A percentile compares a stretch with the other conserved stretches of the same genome.
Conservation (phyloP, 2,797 vertebrate genomes). For the Liparis tanakae region DNA sequence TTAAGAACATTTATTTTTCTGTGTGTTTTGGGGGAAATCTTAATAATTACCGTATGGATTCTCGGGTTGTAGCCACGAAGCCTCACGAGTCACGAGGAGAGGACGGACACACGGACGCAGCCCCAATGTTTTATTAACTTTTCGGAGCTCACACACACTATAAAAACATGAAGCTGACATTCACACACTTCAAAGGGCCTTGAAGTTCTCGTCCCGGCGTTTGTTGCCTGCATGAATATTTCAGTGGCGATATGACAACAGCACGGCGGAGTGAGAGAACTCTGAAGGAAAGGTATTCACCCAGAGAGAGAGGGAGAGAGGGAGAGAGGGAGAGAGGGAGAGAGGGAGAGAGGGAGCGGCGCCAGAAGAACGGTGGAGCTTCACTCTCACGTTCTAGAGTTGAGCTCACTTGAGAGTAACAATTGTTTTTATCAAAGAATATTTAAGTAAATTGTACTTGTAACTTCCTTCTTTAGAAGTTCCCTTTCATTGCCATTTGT, state of each 20-base stretch:
- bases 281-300: not conserved
- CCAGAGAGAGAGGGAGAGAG: no score
- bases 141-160: not conserved
- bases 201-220: not conserved
- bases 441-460: no score
- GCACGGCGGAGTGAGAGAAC: not conserved
- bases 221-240: slow-evolving; percentile 14
- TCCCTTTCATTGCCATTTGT: no score
- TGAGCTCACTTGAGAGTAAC: not conserved
- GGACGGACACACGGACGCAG: not conserved
- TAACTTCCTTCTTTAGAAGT: no score
- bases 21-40: no score
- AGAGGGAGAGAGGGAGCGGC: no score
- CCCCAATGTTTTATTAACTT: not conserved
- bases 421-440: no score
- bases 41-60: not conserved
- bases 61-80: no score
- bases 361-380: no score
- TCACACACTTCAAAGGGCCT: slow-evolving; percentile 10
- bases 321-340: no score
- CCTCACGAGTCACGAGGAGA: not conserved
- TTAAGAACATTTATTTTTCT: no score
- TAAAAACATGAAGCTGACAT: slow-evolving; percentile 2
- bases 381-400: not conserved
- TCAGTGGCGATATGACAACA: slow-evolving; percentile 16